phyloP scores from a whole-genome alignment of 2,888 invertebrate genomes.

The Therioaphis trifolii region DNA sequence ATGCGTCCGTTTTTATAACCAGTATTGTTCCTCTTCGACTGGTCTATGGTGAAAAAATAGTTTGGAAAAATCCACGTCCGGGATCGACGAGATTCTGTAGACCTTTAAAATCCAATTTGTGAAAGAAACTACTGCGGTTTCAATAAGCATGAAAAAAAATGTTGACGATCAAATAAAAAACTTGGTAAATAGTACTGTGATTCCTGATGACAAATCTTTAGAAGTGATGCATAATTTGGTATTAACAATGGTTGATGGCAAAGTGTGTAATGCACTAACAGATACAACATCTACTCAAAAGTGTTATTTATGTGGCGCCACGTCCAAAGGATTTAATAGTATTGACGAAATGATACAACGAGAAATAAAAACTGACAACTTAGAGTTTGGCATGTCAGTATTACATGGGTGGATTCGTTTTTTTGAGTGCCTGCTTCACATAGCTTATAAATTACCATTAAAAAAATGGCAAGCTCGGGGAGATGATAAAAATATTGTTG shows the following conservation, averaged over 20 bases:
- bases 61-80: conserved; percentile 67
- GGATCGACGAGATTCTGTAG: conserved; percentile 67
- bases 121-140: conserved; percentile 66
- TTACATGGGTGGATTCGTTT: conserved; percentile 40
- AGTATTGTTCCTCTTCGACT: conserved; percentile 67
- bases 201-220: neutral
- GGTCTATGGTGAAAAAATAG: conserved; percentile 64
- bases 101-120: conserved; percentile 67
- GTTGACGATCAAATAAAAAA: conserved; percentile 54
- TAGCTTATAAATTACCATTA: conserved; percentile 10
- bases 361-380: conserved; percentile 19
- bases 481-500: neutral
- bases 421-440: conserved; percentile 33
- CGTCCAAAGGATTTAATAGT: conserved; percentile 26
- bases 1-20: conserved; percentile 60
- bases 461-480: conserved; percentile 48
- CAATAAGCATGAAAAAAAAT: conserved; percentile 40
- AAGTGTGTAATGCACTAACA: conserved; percentile 50
- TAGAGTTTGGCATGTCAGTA: conserved; percentile 23
- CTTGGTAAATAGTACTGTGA: neutral
- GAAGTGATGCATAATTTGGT: neutral
- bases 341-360: conserved; percentile 20
- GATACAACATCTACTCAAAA: conserved; percentile 47
- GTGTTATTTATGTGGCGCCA: neutral
- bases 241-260: conserved; percentile 63